Evolutionary conservation across 2,113 vertebrate genomes (phyloP).

Genomic region (Cololabis saira): DNA sequence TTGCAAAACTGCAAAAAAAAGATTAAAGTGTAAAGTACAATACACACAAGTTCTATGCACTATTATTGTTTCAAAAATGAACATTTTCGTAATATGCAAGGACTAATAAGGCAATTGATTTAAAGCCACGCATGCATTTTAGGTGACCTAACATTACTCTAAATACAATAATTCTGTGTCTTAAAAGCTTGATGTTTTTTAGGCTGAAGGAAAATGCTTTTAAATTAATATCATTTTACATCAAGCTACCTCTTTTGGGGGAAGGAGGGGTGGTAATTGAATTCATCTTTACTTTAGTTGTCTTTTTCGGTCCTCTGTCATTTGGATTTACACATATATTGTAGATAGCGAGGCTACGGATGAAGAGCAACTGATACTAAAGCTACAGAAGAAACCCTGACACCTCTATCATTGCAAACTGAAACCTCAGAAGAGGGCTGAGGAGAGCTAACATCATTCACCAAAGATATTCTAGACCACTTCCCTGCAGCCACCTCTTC

Average conservation of each 20-base stretch:
- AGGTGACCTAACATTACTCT: conserved; percentile 65
- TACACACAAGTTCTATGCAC: conserved; percentile 63
- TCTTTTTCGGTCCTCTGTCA: conserved; percentile 32
- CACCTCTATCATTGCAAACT: conserved; percentile 28
- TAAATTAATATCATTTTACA: conserved; percentile 44
- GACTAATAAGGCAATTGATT: conserved; percentile 77
- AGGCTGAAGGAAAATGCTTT: conserved; percentile 55
- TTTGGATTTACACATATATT: conserved; percentile 36
- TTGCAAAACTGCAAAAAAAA: conserved; percentile 82
- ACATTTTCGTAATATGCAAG: conserved; percentile 60
- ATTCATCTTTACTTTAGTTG: conserved; percentile 9
- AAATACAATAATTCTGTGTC: conserved; percentile 58
- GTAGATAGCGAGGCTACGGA: conserved; percentile 21
- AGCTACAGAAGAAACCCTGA: conserved; percentile 12
- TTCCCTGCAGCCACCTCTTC: not conserved
- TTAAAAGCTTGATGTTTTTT: conserved; percentile 59
- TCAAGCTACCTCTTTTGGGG: conserved; percentile 24
- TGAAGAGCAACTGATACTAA: conserved; percentile 13
- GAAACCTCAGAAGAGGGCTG: conserved; percentile 21
- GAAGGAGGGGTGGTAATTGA: not conserved
- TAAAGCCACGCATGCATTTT: conserved; percentile 77
- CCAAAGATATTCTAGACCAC: conserved; percentile 25
- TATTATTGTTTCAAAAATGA: conserved; percentile 56
- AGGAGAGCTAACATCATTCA: conserved; percentile 22
- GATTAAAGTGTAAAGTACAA: conserved; percentile 65